Base-by-base conservation (phyloP, 1,140 invertebrate genomes). In the Potamilus streckersoni region DNA sequence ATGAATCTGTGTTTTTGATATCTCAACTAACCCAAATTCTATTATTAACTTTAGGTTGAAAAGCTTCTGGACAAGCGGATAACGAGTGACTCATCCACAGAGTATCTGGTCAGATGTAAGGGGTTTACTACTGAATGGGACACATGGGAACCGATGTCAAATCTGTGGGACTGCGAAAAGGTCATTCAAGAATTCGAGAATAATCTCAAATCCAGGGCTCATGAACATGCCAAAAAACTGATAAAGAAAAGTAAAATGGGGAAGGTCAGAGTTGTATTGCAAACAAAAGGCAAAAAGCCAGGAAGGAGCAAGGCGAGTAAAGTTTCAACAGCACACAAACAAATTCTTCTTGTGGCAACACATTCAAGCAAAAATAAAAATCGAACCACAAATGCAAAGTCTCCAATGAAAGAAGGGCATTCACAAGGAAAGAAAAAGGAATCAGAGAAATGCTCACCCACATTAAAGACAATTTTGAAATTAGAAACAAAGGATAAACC, bases 111-210 rank as follows among this genome's bases (percentile, higher is more conserved):
- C 13, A 72, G 79, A 59, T 86, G 86, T 85, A 84, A 85, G 73
- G 80, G 79, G 20, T 87, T 82, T 58, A 63, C 55, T 14, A 58
- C 76, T 31, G 75, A 83, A 6, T 83, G 79, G 74, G 82, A 86
- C 70, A 83, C 86, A 31, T 87, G 86, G 86, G 86, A 87, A 71
- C 86, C 86, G 2, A 59, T 76, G 2, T 61, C 64, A n/a, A 83
- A 86, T 70, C 72, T 86, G 1, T 27, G 64, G 16, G 74, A 81
- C 15, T 85, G 83, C 69, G 62, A 71, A 66, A 31, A 72, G 16
- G 72, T 82, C 27, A 73, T 86, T 20, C 66, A 62, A 49, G 71
- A 80, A 20, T 85, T 83, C 73, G 82, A 85, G 71, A 80, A 74
- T 49, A 69, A 71, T 17, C 60, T 38, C 27, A 13, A 71, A 77